Percentiles rank a stretch among this genome's conserved stretches.
Conservation (phyloP, 2,888 invertebrate species). For the Aspidiotus rigidus region DNA sequence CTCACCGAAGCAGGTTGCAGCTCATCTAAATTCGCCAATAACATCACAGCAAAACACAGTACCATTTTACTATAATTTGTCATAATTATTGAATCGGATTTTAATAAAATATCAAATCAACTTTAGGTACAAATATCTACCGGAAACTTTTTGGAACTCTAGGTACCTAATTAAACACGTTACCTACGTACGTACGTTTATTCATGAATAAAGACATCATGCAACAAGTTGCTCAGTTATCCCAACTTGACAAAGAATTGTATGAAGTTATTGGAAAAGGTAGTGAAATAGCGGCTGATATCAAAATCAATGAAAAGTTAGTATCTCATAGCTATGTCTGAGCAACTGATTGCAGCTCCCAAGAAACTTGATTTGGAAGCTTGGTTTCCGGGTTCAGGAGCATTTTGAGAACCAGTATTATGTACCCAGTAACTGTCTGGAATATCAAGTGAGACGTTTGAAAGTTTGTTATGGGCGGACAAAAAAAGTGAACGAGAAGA, state of each 20-base stretch:
- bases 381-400: constrained; percentile 96
- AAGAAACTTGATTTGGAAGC: constrained; percentile 97
- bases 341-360: constrained; percentile 97
- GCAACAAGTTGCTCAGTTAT: constrained; percentile 98
- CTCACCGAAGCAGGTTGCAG: too few species aligned
- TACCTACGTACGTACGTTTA: constrained; percentile 95
- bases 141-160: too few species aligned
- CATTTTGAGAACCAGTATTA: constrained; percentile 94
- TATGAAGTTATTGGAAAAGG: constrained; percentile 85
- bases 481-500: constrained; percentile 79
- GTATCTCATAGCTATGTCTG: constrained; percentile 97
- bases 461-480: constrained; percentile 94
- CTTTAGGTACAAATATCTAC: too few species aligned
- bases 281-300: constrained; percentile 55
- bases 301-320: constrained; percentile 72
- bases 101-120: too few species aligned
- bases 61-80: too few species aligned
- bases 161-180: too few species aligned
- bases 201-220: constrained; percentile 99
- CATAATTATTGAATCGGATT: too few species aligned
- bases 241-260: constrained; percentile 97
- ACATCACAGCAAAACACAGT: too few species aligned
- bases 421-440: constrained; percentile 97
- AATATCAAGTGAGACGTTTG: constrained; percentile 85
- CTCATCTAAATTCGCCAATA: too few species aligned